Conservation (phyloP, 2,888 invertebrate species). For the Fragum whitleyi region DNA sequence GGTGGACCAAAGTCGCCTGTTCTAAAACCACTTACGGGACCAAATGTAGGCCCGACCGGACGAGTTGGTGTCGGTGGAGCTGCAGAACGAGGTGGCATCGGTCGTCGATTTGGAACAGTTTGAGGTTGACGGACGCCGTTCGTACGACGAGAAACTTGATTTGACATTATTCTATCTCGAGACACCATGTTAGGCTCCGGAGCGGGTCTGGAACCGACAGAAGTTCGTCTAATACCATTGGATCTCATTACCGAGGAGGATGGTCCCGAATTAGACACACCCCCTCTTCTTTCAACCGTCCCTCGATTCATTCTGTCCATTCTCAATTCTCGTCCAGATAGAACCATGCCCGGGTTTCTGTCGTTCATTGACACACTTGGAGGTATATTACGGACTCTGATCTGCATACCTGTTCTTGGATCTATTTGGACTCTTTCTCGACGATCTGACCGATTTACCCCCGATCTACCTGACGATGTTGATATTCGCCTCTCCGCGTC, state of each 20-base stretch:
- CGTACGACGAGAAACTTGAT: too few species aligned
- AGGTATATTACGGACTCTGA: not conserved
- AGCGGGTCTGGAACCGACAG: not conserved
- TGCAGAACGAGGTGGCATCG: not conserved
- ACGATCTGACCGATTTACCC: not conserved
- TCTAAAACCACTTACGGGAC: not conserved
- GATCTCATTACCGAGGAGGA: too few species aligned
- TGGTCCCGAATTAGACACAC: not conserved
- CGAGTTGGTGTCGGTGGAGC: not conserved
- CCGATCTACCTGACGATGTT: not conserved
- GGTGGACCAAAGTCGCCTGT: not conserved
- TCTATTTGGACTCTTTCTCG: not conserved
- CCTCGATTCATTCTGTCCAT: not conserved
- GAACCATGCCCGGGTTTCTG: not conserved
- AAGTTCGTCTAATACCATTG: not conserved
- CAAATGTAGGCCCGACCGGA: not conserved
- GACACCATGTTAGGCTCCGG: not conserved
- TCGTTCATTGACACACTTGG: not conserved
- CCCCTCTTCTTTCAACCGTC: not conserved
- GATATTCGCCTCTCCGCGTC: not conserved
- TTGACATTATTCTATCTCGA: not conserved
- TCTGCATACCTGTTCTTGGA: constrained; percentile 10
- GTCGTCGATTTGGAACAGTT: not conserved
- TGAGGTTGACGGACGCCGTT: too few species aligned
- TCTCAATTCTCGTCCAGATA: not conserved